Percentiles rank a stretch among this genome's conserved stretches.
phyloP scores from a whole-genome alignment of 2,797 vertebrate genomes.

The Percopsis omiscomaycus region DNA sequence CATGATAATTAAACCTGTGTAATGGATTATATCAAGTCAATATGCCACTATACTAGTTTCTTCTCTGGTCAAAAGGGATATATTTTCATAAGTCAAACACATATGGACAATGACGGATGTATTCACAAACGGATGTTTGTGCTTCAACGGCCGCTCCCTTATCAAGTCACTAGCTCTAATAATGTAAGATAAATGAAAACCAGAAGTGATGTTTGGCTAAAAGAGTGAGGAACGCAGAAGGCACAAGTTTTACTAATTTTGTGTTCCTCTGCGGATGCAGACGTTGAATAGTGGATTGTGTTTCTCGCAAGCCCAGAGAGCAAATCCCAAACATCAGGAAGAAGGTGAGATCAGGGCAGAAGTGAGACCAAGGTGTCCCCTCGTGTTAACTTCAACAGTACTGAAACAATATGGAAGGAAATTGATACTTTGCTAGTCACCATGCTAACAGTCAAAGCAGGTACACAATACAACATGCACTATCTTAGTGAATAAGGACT shows the following conservation, averaged over 20 bases:
- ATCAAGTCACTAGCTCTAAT: slow-evolving; percentile 70
- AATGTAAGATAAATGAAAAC: slow-evolving; percentile 75
- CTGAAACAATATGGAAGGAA: too few species aligned
- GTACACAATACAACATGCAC: neutral
- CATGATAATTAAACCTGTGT: slow-evolving; percentile 39
- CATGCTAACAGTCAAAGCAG: neutral
- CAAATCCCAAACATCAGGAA: slow-evolving; percentile 36
- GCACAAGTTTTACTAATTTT: slow-evolving; percentile 53
- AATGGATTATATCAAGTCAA: slow-evolving; percentile 41
- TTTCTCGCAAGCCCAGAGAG: slow-evolving; percentile 50
- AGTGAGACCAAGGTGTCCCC: slow-evolving; percentile 39
- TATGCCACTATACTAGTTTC: slow-evolving; percentile 31
- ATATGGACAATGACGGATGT: slow-evolving; percentile 66
- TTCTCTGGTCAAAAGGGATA: slow-evolving; percentile 53
- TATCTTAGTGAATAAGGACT: neutral
- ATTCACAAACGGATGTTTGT: slow-evolving; percentile 70
- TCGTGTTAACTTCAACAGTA: slow-evolving; percentile 2
- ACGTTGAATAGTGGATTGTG: slow-evolving; percentile 41
- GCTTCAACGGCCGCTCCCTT: slow-evolving; percentile 67
- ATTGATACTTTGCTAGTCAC: neutral
- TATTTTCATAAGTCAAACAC: slow-evolving; percentile 63
- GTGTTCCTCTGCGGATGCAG: slow-evolving; percentile 38
- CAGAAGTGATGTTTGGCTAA: slow-evolving; percentile 65
- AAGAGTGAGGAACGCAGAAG: slow-evolving; percentile 51
- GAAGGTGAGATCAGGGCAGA: slow-evolving; percentile 40